A percentile compares a stretch with the other conserved stretches of the same genome.
Conservation (phyloP, 2,113 vertebrate species). For the Platysternon megacephalum region DNA sequence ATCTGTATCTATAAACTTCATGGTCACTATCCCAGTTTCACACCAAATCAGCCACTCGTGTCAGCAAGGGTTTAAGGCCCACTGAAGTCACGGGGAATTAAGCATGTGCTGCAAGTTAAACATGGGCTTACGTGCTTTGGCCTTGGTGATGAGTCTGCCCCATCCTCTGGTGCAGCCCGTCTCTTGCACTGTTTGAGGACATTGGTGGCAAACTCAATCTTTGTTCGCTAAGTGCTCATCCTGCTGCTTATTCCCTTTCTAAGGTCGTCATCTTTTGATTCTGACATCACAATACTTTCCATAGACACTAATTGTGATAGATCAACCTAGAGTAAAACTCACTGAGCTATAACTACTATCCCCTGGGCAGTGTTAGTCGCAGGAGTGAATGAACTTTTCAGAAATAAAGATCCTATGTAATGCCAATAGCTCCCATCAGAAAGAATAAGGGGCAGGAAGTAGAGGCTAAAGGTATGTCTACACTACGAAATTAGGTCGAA, state of each 20-base stretch:
- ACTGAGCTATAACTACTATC: background rate
- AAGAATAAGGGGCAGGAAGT: background rate
- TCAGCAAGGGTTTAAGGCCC: background rate
- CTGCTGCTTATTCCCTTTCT: background rate
- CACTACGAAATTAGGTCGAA: too few species aligned
- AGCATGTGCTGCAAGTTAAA: background rate
- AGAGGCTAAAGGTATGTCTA: background rate
- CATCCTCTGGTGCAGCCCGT: fast-evolving
- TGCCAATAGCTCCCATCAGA: background rate
- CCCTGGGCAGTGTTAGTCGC: background rate
- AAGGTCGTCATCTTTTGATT: background rate
- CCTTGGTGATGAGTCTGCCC: background rate
- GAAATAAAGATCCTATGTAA: background rate
- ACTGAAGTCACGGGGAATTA: background rate
- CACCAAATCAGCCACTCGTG: background rate
- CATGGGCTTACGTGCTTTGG: background rate
- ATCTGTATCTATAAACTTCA: background rate
- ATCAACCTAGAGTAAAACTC: background rate
- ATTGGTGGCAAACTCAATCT: background rate
- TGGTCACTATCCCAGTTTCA: background rate
- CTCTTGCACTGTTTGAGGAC: background rate
- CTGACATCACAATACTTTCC: background rate
- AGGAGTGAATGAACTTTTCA: background rate
- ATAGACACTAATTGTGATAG: background rate
- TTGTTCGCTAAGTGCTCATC: background rate